phyloP scores from a whole-genome alignment of 2,113 vertebrate genomes.

The Menura novaehollandiae region DNA sequence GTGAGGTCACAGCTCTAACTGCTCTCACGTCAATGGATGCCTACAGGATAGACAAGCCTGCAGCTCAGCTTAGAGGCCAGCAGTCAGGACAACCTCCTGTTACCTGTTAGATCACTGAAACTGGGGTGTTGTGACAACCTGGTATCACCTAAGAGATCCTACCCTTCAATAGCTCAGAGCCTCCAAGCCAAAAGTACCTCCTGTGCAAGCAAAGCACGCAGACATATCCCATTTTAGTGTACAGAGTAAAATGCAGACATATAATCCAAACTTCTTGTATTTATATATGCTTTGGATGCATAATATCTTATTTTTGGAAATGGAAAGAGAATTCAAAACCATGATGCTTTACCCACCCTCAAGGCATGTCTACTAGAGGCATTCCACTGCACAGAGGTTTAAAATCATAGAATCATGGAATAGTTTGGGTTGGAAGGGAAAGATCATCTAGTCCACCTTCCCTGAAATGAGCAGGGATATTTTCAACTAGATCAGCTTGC shows the following conservation, averaged over 20 bases:
- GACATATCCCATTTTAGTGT: background rate
- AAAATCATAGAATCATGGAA: background rate
- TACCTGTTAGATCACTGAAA: background rate
- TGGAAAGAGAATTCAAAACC: background rate
- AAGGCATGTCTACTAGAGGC: background rate
- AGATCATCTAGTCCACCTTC: background rate
- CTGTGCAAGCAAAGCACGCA: background rate
- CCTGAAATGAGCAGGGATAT: background rate
- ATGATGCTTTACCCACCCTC: background rate
- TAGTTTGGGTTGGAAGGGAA: background rate
- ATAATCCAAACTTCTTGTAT: background rate
- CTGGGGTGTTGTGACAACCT: background rate
- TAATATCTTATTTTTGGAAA: background rate
- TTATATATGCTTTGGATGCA: background rate
- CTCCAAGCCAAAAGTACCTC: background rate
- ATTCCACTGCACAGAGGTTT: background rate
- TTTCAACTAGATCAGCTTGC: background rate
- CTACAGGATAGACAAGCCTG: background rate
- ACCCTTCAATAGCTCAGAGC: background rate
- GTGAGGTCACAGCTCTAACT: background rate
- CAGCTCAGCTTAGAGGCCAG: background rate
- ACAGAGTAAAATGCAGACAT: background rate
- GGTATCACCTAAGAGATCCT: background rate
- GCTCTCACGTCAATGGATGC: background rate
- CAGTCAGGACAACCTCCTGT: background rate